Evolutionary conservation across 2,113 vertebrate species (phyloP).

Genomic region (Ochotona curzoniae): DNA sequence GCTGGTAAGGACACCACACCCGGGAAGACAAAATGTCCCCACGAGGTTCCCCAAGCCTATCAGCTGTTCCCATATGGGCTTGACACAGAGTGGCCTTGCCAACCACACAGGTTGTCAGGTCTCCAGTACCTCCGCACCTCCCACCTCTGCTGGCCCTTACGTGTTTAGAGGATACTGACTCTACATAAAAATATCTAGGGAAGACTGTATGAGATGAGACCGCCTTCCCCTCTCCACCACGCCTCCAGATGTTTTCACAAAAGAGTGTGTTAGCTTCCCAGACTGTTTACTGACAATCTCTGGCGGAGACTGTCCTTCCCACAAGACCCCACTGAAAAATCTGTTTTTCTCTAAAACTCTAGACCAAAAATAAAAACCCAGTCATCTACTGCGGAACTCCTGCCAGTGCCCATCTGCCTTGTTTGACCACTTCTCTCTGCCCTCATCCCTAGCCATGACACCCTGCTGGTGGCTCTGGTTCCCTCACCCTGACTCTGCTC

Average conservation of each 20-base stretch:
- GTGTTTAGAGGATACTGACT: neutral
- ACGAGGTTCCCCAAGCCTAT: neutral
- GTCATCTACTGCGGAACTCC: neutral
- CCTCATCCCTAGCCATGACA: neutral
- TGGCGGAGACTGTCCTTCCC: neutral
- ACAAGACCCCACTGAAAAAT: neutral
- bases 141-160: neutral
- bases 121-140: neutral
- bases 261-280: neutral
- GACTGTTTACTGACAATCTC: neutral
- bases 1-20: slow-evolving; percentile 87
- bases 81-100: neutral
- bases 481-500: neutral
- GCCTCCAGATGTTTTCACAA: neutral
- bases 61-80: neutral
- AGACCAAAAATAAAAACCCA: neutral
- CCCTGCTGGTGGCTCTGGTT: neutral
- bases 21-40: neutral
- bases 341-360: neutral
- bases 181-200: neutral
- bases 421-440: neutral
- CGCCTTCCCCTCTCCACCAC: neutral
- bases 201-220: neutral
- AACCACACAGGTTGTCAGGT: neutral
- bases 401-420: neutral